Evolutionary conservation across 2,113 vertebrate species (phyloP).

Genomic region (Sander lucioperca): DNA sequence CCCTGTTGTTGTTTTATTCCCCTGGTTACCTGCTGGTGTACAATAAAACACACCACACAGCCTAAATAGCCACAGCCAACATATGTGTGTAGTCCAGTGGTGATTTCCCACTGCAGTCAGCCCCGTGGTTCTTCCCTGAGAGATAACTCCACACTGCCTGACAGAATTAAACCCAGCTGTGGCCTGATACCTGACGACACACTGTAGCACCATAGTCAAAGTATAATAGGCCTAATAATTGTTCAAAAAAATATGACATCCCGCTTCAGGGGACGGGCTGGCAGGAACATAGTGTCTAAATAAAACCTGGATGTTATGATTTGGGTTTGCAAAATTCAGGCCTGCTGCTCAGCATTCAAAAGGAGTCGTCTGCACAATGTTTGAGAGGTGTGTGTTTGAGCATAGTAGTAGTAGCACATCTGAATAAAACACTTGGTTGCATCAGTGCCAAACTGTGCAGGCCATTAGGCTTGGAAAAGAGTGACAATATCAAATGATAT

Average conservation of each 20-base stretch:
- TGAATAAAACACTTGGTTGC: conserved; percentile 56
- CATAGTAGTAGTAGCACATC: conserved; percentile 36
- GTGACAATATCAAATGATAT: not conserved
- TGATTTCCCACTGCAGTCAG: conserved; percentile 27
- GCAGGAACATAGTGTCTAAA: not conserved
- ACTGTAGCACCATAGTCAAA: not conserved
- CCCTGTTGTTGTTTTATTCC: no score
- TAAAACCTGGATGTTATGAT: not conserved
- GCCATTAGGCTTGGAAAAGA: not conserved
- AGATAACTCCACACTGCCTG: conserved; percentile 19
- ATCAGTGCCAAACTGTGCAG: conserved; percentile 44
- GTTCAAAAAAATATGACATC: conserved; percentile 21
- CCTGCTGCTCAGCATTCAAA: no score
- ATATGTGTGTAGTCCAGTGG: conserved; percentile 23
- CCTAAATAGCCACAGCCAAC: not conserved
- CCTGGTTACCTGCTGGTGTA: no score
- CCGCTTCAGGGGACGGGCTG: not conserved
- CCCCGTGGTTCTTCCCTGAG: conserved; percentile 30
- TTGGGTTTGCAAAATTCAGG: no score
- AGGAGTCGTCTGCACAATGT: no score
- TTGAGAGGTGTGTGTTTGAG: not conserved
- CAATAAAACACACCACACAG: not conserved
- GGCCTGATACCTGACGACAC: conserved; percentile 37
- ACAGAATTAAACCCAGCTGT: conserved; percentile 47
- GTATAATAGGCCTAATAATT: conserved; percentile 4